Base-by-base conservation (phyloP, 1,140 invertebrate genomes). In the Tetramorium alpestre region DNA sequence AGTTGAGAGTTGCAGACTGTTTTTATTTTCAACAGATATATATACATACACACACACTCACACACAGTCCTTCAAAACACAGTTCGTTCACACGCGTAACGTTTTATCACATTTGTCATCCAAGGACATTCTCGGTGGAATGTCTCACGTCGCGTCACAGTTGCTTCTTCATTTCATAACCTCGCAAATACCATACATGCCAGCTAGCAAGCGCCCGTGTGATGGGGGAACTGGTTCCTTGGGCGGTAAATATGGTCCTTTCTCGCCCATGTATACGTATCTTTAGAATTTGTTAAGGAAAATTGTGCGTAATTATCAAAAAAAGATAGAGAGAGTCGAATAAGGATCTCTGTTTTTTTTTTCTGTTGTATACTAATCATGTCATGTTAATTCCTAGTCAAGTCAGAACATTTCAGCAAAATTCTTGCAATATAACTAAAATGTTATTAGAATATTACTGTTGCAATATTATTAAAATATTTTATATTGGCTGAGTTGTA, bases 211-310 rank as follows among this genome's bases (percentile, higher is more conserved):
- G 65, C 96, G 96, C 75, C 97, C 97, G 44, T 96, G 95, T 51
- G 94, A 96, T 73, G 95, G 94, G 28, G 94, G 94, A 54, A 96
- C 95, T 73, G 95, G 95, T 89, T 96, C 96, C 78, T 96, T 96
- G 0, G 97, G 97, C 22, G 97, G 96, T 3, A 96, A 94, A 91
- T 97, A 96, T 0, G 97, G 94, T 8, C 97, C 97, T 82, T 97
- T 96, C 87, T 98, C 98, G 72, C 97, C 97, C 88, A 97, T 96
- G 94, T 98, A 99, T 51, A 98, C 96, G 94, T 97, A 98, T 73
- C 97, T 97, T 47, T 49, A 1, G 90, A 62, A 84, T 65, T 72
- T 75, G 76, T 95, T 95, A 96, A 96, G 94, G 93, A 94, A 91
- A 89, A 88, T 38, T 8, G 1, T 38, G 28, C 28, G 33, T 4